These are phyloP conservation scores for Lonchura striata DNA, from an alignment of 2,113 vertebrate species.

Conservation along the genomic window DNA sequence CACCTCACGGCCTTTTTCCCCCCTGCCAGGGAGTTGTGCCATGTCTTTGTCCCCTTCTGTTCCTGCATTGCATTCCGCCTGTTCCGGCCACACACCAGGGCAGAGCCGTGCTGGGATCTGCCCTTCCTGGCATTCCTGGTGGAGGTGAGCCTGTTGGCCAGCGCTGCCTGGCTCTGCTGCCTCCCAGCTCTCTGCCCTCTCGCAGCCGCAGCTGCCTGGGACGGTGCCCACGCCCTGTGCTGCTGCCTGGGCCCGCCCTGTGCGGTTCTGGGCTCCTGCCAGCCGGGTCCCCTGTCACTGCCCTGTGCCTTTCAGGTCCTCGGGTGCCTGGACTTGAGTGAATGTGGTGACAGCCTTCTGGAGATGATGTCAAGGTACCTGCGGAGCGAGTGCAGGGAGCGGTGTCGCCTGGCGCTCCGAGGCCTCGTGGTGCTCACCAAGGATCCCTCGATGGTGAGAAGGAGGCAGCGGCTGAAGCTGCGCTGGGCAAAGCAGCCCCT, in stretches of 20 bases:
- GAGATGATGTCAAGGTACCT: background rate
- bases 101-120: background rate
- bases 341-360: fast-evolving
- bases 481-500: fast-evolving
- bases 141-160: background rate
- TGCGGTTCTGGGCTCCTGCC: fast-evolving
- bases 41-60: fast-evolving
- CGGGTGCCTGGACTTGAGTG: fast-evolving
- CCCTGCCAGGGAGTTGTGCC: background rate
- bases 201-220: background rate
- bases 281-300: background rate
- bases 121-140: background rate
- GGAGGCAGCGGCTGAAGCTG: background rate
- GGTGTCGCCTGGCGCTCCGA: background rate
- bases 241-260: background rate
- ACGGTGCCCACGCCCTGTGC: background rate
- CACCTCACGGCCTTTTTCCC: background rate
- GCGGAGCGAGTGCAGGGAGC: background rate
- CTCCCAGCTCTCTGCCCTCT: background rate
- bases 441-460: background rate
- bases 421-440: background rate
- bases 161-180: background rate
- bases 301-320: background rate
- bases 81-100: background rate
- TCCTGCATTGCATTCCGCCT: fast-evolving